Evolutionary conservation across 2,888 invertebrate species (phyloP), one percentile per base, ranked within the genome.

Genomic region (Steinernema hermaphroditum): DNA sequence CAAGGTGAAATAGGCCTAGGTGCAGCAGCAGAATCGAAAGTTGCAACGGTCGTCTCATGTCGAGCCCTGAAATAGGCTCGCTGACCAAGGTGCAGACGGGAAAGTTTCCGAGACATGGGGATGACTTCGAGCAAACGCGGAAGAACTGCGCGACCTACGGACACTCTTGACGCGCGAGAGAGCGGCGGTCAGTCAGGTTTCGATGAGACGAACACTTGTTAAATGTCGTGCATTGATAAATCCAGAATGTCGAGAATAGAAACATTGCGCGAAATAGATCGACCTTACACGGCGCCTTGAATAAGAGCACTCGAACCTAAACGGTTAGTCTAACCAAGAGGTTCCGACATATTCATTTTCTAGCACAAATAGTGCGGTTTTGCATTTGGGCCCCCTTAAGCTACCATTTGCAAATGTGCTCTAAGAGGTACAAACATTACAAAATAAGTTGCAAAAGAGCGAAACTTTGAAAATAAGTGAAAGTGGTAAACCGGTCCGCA

Each of bases 121-220:
- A 62, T 29, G 62, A 29, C 22, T 62, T 32, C 12, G 62, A 32
- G 27, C 29, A 62, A 62, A 32, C n/a, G n/a, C 32, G 29, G 32
- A 62, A 62, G 62, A 62, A 29, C 62, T 16, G 62, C 16, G 32
- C 27, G 62, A 62, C 62, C 32, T 32, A 62, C 32, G 32, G 32
- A 34, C 62, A 32, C 54, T 54, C 54, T 54, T 54, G 54, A 54
- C 54, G 54, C 12, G 54, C 54, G 54, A 29, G 62, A 6, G 62
- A 62, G 62, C 32, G 62, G 27, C 32, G 29, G 62, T 62, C 32
- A 62, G 62, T 62, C 62, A 62, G 62, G 62, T 62, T 62, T 62
- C 62, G 46, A 62, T 32, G 62, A 62, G 62, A 62, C 62, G 62
- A 62, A 62, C 62, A 62, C 62, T 62, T 62, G 62, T 62, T 62